Evolutionary conservation across 2,797 vertebrate species (phyloP), one percentile per base, ranked within the genome.

Genomic region (Linurgus olivaceus): DNA sequence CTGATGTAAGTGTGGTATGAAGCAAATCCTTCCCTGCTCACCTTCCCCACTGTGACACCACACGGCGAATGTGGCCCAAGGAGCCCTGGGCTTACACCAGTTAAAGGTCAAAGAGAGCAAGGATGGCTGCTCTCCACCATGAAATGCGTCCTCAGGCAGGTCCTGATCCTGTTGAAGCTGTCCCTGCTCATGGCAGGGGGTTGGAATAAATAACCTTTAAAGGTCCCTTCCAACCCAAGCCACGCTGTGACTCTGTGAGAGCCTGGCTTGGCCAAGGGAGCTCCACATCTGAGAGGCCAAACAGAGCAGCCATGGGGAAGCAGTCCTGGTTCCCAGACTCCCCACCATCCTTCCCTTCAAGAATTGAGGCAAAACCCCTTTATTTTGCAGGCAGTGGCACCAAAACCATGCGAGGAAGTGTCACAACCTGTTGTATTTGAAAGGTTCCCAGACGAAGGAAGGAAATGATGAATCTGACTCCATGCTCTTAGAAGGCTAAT

Each of bases 331-430:
- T 57, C 31, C 29, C 25, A 37, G 24, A 13, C 13, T 50, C 33
- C 26, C 31, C 14, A 23, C 7, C 23, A 33, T 24, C n/a, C 26
- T 38, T 21, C 50, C 9, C 37, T 80, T 52, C 48, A 24, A 52
- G 29, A 37, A 57, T 1, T 42, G 37, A 18, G 42, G 17, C 11
- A 26, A 45, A 91, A 13, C 15, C 7, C 28, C 19, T 55, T 44
- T 5, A 3, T 52, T 83, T 23, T 18, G 8, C 13, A 66, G 44
- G 33, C n/a, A 58, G 6, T 11, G 50, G 35, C 45, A 17, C 11
- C 29, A 83, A 70, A 96, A 48, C 7, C 2, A 0, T 1, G 15
- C 11, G 31, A 80, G 37, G 0, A 5, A 72, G 2, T 1, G 7
- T 0, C 17, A 62, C 18, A 81, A 19, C 17, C 28, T 52, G 50